phyloP scores from a whole-genome alignment of 2,797 vertebrate genomes.

The Benthosema pterotum region DNA sequence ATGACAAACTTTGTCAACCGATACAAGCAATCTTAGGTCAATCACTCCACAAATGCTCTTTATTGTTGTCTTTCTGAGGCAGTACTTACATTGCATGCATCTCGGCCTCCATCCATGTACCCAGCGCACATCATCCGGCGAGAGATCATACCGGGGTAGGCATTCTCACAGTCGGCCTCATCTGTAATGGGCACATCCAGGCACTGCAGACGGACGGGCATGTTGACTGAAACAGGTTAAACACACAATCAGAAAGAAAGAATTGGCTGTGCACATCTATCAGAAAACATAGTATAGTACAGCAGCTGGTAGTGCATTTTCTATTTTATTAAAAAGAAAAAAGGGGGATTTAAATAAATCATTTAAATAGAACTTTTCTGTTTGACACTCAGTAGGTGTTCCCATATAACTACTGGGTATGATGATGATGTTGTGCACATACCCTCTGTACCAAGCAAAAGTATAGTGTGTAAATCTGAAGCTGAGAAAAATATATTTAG shows the following conservation, averaged over 20 bases:
- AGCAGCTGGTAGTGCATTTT: too few relatives aligned
- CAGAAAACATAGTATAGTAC: not conserved
- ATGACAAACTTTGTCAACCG: too few relatives aligned
- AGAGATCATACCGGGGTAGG: conserved; percentile 78
- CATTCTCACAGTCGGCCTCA: conserved; percentile 47
- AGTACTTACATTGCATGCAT: conserved; percentile 73
- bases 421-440: too few relatives aligned
- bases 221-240: conserved; percentile 37
- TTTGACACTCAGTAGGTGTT: too few relatives aligned
- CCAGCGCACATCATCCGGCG: conserved; percentile 80
- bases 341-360: too few relatives aligned
- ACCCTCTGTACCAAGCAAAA: too few relatives aligned
- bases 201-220: conserved; percentile 71
- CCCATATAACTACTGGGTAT: too few relatives aligned
- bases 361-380: too few relatives aligned
- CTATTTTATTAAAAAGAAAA: too few relatives aligned
- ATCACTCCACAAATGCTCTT: not conserved
- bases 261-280: not conserved
- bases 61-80: not conserved
- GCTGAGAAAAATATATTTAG: too few relatives aligned
- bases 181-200: conserved; percentile 70
- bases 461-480: too few relatives aligned
- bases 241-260: not conserved
- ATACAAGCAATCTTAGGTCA: not conserved
- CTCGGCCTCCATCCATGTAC: conserved; percentile 74